Conservation (phyloP, 2,797 vertebrate genomes). For the Chaenodraco wilsoni region DNA sequence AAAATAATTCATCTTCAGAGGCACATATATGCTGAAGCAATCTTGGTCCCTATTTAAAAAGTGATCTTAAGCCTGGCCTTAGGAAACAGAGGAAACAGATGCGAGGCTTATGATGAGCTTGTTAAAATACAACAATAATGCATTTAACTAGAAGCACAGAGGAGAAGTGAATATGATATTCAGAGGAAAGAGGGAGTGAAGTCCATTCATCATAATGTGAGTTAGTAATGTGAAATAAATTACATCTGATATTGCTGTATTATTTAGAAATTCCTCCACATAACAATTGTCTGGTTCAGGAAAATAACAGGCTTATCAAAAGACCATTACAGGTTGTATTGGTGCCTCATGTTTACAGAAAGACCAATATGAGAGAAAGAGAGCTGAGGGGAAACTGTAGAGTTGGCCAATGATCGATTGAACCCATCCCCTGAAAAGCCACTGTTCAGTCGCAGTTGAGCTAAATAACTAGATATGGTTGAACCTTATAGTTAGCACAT, state of each 20-base stretch:
- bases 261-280: slow-evolving; percentile 14
- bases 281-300: neutral
- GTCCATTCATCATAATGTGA: neutral
- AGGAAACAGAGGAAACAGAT: slow-evolving; percentile 71
- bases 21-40: slow-evolving; percentile 27
- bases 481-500: too few species aligned
- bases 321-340: neutral
- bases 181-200: neutral
- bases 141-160: neutral
- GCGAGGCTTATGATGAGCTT: neutral
- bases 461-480: neutral
- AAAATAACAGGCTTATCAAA: neutral
- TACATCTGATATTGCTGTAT: slow-evolving; percentile 23
- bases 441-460: neutral
- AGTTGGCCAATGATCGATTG: too few species aligned
- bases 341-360: neutral
- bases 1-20: neutral
- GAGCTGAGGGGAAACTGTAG: neutral
- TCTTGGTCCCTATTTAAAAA: slow-evolving; percentile 17
- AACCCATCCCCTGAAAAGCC: neutral
- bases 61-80: neutral
- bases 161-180: neutral
- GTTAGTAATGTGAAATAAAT: neutral
- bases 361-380: neutral
- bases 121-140: neutral